Base-by-base conservation (phyloP, 2,888 invertebrate species). In the Noctua janthina region DNA sequence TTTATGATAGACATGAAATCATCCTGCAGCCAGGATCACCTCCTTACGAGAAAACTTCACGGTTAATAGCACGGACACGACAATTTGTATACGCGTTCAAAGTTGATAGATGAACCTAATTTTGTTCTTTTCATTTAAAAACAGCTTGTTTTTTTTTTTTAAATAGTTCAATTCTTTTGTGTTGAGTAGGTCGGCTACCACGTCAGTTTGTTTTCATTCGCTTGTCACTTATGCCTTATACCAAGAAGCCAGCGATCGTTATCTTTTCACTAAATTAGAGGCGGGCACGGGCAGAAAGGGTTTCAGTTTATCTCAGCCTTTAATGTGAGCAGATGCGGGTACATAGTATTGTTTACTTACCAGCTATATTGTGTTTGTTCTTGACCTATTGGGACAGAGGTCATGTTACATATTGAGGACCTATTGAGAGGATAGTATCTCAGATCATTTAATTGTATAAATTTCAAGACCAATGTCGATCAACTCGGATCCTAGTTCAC, bases 261-360 rank as follows among this genome's bases (percentile, higher is more conserved):
- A 95, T 94, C 94, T 93, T 90, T 91, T 91, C 93, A 93, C 91
- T 95, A 94, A 94, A 94, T 94, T 94, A 94, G 94, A 93, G 92
- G 91, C 91, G 86, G 81, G 89, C 89, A 89, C 86, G 87, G 89
- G 87, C 84, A 91, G 91, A 93, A 93, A 93, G 94, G 86, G 92
- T 92, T 92, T 79, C 91, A 90, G 91, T 93, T 94, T 94, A 95
- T 94, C 94, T 93, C 88, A 86, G 85, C 91, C 91, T 93, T 94
- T 94, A 87, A 94, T 93, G 93, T 90, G 90, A 91, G 90, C 89
- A 91, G 92, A 94, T 94, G 94, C 93, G 94, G 94, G 94, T 89
- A 89, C 90, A 88, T 90, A 86, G 86, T 73, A 87, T 90, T 93
- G 92, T 93, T 93, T 93, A 91, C 90, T 87, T 88, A 84, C 87